Base-by-base conservation (phyloP, 2,797 vertebrate genomes). In the Pelodytes ibericus region DNA sequence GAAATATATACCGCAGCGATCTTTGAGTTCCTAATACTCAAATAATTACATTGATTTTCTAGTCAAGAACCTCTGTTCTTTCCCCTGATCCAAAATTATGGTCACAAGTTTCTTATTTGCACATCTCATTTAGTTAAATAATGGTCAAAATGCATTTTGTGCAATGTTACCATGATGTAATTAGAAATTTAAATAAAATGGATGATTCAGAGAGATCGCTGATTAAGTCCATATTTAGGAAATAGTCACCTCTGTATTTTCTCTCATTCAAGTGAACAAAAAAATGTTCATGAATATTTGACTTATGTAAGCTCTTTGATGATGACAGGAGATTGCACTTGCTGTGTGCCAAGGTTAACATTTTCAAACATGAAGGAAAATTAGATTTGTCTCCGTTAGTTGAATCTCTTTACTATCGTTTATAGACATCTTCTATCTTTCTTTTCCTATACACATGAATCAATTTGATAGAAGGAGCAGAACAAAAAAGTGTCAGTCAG, bases 341-440 rank as follows among this genome's bases (percentile, higher is more conserved):
- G 71, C 67, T 9, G 0, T 49, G 18, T 82, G 83, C 64, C 39
- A 75, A 83, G 51, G 47, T 83, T 44, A 63, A 84, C 76, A 76
- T 80, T 80, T 73, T 59, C 75, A 82, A 82, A 60, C 67, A 49
- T 49, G 58, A 84, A 41, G 72, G 11, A 79, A 86, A 83, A 84
- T 82, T 77, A 72, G 36, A 82, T 83, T 74, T 82, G 80, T 1
- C 25, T 63, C 69, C 65, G 71, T 82, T 83, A 81, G 79, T 15
- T 67, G 79, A 81, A 1, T 33, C 44, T 76, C 80, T 77, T 67
- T 72, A 22, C 36, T 82, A 33, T 47, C 77, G 67, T 69, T 79
- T 83, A 67, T 80, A 71, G 68, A 60, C 24, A 29, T 82, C 83
- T 72, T 69, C 75, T 58, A 80, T 58, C 16, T 80, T 81, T 76